These are phyloP conservation scores for Bicyclus anynana DNA, from an alignment of 1,140 invertebrate genomes.

Conservation along the genomic window DNA sequence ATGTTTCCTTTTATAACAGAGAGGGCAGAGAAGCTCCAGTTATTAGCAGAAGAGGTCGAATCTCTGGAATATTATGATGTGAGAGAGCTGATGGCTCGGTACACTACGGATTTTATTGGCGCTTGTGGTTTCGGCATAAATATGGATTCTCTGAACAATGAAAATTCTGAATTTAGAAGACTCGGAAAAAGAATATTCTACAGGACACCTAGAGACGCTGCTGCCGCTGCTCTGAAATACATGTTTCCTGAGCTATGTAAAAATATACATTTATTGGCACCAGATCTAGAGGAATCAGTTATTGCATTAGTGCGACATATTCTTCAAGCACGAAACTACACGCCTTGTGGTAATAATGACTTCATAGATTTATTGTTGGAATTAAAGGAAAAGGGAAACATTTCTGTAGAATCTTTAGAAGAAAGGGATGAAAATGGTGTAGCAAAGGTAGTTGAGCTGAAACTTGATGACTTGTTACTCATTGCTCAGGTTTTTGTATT, in stretches of 20 bases:
- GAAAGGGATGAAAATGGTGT: constrained; percentile 21
- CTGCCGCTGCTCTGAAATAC: constrained; percentile 24
- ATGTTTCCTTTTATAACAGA: constrained; percentile 76
- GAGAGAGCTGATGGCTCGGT: constrained; percentile 33
- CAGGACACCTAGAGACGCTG: constrained; percentile 20
- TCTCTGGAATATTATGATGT: constrained; percentile 60
- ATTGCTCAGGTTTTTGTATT: constrained; percentile 30
- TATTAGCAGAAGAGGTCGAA: constrained; percentile 46
- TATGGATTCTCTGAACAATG: constrained; percentile 29
- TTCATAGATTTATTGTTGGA: constrained; percentile 36
- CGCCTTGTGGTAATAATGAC: constrained; percentile 28
- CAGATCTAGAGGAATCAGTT: constrained; percentile 29
- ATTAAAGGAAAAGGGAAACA: constrained; percentile 29
- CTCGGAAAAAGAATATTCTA: constrained; percentile 32
- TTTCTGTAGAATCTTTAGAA: constrained; percentile 28
- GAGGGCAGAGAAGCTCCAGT: constrained; percentile 66
- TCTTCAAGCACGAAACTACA: constrained; percentile 27
- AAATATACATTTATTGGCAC: constrained; percentile 22
- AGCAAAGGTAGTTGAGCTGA: constrained; percentile 26
- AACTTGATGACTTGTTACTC: constrained; percentile 27
- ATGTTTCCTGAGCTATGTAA: constrained; percentile 29
- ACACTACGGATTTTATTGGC: constrained; percentile 38
- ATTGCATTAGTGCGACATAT: constrained; percentile 40
- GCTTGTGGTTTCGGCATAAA: constrained; percentile 36
- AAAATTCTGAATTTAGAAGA: constrained; percentile 33